phyloP scores from a whole-genome alignment of 2,797 vertebrate species.

The Siniperca undulata region DNA sequence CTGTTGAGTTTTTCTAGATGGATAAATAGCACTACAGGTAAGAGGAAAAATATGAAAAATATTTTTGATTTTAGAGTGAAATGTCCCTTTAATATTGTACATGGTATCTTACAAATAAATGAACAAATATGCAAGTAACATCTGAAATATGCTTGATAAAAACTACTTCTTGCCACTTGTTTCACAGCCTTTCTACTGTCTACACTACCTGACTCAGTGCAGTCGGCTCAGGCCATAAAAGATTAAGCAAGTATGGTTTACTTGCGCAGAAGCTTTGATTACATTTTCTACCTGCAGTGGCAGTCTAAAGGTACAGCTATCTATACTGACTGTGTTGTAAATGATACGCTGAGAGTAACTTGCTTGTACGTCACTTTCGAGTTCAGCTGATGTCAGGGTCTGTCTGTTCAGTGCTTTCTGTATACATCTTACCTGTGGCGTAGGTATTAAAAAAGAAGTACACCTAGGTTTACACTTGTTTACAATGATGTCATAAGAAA shows the following conservation, averaged over 20 bases:
- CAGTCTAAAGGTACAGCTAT: background rate
- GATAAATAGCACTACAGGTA: no score
- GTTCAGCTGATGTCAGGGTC: conserved; percentile 30
- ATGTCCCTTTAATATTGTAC: background rate
- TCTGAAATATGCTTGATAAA: background rate
- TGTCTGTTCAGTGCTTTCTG: background rate
- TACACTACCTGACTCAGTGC: background rate
- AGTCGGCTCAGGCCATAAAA: conserved; percentile 25
- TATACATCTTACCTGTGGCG: background rate
- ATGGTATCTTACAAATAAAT: background rate
- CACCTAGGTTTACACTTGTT: background rate
- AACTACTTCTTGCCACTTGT: background rate
- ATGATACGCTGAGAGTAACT: background rate
- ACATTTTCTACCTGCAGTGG: conserved; percentile 10
- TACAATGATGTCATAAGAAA: background rate
- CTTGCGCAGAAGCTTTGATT: conserved; percentile 17
- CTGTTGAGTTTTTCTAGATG: no score
- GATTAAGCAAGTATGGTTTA: conserved; percentile 40
- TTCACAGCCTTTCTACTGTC: conserved; percentile 14
- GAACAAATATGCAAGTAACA: background rate
- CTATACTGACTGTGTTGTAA: conserved; percentile 1
- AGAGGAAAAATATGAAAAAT: no score
- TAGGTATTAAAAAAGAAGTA: background rate
- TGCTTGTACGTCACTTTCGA: conserved; percentile 34
- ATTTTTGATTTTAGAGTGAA: no score